These are phyloP conservation scores for Manis pentadactyla DNA, from an alignment of 2,797 vertebrate species.

Conservation along the genomic window DNA sequence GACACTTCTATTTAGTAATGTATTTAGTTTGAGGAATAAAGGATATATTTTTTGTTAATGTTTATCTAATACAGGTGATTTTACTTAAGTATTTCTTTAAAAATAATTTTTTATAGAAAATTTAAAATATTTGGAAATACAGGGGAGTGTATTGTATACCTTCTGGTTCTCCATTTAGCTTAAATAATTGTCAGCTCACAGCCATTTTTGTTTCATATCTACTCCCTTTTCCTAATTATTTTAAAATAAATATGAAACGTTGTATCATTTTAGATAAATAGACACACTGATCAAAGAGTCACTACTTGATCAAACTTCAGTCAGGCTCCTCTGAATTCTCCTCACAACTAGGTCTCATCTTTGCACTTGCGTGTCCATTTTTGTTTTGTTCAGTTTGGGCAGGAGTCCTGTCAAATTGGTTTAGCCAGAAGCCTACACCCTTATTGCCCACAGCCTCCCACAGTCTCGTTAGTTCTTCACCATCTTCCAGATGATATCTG, in stretches of 20 bases:
- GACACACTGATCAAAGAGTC: background rate
- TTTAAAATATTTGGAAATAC: background rate
- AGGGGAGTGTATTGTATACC: background rate
- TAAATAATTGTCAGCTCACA: background rate
- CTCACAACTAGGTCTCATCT: background rate
- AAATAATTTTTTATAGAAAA: background rate
- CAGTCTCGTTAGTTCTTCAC: too few relatives aligned
- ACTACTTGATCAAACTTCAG: background rate
- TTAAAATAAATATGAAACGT: slow-evolving; percentile 24
- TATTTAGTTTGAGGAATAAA: slow-evolving; percentile 13
- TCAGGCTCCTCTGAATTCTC: background rate
- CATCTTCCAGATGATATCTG: background rate
- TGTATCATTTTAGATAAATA: background rate
- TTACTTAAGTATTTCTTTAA: slow-evolving; percentile 14
- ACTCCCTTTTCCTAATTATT: background rate
- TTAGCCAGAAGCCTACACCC: background rate
- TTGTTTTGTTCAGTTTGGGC: background rate
- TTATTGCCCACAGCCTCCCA: background rate
- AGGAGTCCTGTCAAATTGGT: background rate
- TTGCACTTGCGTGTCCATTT: background rate
- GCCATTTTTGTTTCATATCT: background rate
- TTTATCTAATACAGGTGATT: background rate
- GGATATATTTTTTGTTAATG: background rate
- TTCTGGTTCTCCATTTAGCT: background rate
- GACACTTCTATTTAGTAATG: background rate